Evolutionary conservation across 2,888 invertebrate species (phyloP).

Genomic region (Amorpha juglandis): DNA sequence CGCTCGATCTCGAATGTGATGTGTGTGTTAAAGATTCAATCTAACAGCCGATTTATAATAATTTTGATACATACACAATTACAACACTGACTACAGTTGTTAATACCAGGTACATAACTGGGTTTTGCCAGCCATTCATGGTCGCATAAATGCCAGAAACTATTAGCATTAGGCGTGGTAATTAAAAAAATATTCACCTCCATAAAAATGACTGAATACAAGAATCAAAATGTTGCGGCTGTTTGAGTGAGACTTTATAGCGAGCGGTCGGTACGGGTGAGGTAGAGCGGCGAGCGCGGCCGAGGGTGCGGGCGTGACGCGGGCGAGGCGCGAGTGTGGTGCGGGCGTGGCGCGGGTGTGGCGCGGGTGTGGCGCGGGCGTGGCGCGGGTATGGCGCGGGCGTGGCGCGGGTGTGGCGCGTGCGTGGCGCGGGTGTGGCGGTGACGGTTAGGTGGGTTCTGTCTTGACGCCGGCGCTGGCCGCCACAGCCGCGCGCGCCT

Average conservation of each 20-base stretch:
- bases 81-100: too few relatives aligned
- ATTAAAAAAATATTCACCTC: too few relatives aligned
- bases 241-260: not conserved
- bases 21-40: too few relatives aligned
- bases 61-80: too few relatives aligned
- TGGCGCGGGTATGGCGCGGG: conserved; percentile 3
- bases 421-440: conserved; percentile 27
- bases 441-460: conserved; percentile 66
- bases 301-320: not conserved
- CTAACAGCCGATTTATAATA: too few relatives aligned
- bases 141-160: too few relatives aligned
- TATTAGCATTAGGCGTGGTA: too few relatives aligned
- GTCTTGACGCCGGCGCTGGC: conserved; percentile 66
- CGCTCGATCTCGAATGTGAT: too few relatives aligned
- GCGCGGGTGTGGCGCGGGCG: conserved; percentile 27
- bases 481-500: conserved; percentile 91
- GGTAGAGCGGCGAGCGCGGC: not conserved
- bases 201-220: not conserved
- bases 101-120: too few relatives aligned
- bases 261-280: not conserved
- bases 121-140: too few relatives aligned
- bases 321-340: not conserved
- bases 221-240: not conserved
- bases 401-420: conserved; percentile 26
- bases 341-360: conserved; percentile 26